These are phyloP conservation scores for Anolis carolinensis DNA, from an alignment of 2,113 vertebrate genomes.

Conservation along the genomic window DNA sequence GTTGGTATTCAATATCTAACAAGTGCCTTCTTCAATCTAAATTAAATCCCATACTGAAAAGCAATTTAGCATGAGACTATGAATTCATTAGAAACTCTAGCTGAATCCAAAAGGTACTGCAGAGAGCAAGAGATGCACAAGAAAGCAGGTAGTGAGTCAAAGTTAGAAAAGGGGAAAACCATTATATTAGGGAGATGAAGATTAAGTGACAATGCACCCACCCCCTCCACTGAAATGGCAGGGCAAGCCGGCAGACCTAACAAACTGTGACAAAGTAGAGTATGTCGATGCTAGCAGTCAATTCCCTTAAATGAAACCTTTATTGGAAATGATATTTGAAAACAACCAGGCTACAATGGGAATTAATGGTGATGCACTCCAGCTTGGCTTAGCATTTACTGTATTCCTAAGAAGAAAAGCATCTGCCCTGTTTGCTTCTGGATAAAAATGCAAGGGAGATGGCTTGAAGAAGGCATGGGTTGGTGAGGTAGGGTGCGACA, in stretches of 20 bases:
- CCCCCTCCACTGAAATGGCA: constrained; percentile 20
- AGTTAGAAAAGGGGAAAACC: constrained; percentile 10
- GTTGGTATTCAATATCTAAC: constrained; percentile 20
- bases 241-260: constrained; percentile 47
- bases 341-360: constrained; percentile 24
- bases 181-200: background rate
- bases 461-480: background rate
- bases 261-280: constrained; percentile 65
- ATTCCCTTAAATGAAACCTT: constrained; percentile 64
- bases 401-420: background rate
- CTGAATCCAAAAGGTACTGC: background rate
- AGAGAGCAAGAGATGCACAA: accelerated
- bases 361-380: constrained; percentile 14
- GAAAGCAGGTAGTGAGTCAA: background rate
- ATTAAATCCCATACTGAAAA: constrained; percentile 41
- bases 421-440: accelerated
- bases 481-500: accelerated
- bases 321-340: constrained; percentile 43
- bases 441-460: background rate
- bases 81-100: constrained; percentile 28
- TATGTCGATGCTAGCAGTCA: constrained; percentile 52
- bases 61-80: constrained; percentile 4
- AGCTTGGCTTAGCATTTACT: background rate
- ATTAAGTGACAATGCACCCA: constrained; percentile 37
- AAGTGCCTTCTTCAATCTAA: constrained; percentile 41